Evolutionary conservation across 2,797 vertebrate genomes (phyloP).

Genomic region (Enoplosus armatus): DNA sequence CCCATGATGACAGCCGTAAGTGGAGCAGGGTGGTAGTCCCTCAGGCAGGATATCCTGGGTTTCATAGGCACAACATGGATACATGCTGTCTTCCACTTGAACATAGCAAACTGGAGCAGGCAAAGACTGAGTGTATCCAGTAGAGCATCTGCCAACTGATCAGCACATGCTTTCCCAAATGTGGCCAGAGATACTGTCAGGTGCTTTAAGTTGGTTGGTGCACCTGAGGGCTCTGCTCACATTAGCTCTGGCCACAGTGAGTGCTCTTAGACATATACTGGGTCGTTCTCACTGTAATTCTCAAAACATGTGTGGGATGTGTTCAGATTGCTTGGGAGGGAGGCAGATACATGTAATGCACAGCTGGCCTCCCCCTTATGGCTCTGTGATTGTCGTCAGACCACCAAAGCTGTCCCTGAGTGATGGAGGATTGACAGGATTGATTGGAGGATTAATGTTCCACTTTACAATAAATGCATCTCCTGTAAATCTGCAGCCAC

Average conservation of each 20-base stretch:
- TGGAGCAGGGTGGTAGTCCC: constrained; percentile 49
- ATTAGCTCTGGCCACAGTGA: background rate
- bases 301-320: constrained; percentile 2
- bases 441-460: constrained; percentile 9
- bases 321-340: constrained; percentile 22
- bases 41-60: constrained; percentile 66
- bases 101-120: constrained; percentile 20
- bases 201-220: constrained; percentile 13
- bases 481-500: constrained; percentile 20
- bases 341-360: background rate
- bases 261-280: background rate
- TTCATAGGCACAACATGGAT: constrained; percentile 43
- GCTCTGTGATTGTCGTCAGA: constrained; percentile 19
- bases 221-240: constrained; percentile 6
- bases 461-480: background rate
- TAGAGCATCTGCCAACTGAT: too few species aligned
- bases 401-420: constrained; percentile 12
- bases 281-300: background rate
- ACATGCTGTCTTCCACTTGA: constrained; percentile 24
- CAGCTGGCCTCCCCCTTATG: constrained; percentile 6
- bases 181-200: constrained; percentile 13
- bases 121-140: constrained; percentile 8
- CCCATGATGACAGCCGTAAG: constrained; percentile 58
- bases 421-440: background rate
- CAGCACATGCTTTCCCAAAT: constrained; percentile 24